These are phyloP conservation scores for Epinephelus coioides DNA, from an alignment of 2,797 vertebrate genomes.

Conservation along the genomic window DNA sequence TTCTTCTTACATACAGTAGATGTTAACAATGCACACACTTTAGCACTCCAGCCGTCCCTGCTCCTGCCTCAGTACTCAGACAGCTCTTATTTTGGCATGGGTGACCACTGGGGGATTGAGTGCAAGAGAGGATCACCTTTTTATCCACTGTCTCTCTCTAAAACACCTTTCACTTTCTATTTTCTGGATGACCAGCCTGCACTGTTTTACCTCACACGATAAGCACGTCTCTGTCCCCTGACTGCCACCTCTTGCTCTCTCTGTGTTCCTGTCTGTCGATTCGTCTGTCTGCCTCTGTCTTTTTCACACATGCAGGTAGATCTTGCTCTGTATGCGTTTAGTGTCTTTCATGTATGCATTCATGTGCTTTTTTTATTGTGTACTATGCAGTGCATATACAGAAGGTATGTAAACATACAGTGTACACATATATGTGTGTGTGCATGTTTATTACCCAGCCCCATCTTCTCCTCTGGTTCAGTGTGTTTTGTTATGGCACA, in stretches of 20 bases:
- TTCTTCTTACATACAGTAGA: background rate
- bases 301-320: background rate
- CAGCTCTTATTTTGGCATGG: conserved; percentile 48
- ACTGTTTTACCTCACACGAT: conserved; percentile 63
- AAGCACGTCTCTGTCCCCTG: conserved; percentile 34
- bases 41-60: background rate
- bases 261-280: background rate
- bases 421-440: too few species aligned
- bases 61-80: conserved; percentile 41
- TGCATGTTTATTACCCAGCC: background rate
- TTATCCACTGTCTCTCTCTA: conserved; percentile 62
- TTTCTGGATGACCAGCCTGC: conserved; percentile 74
- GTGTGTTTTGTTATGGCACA: background rate
- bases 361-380: background rate
- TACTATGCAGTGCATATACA: background rate
- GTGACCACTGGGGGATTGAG: conserved; percentile 38
- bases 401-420: background rate
- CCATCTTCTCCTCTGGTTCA: background rate
- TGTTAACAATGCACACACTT: conserved; percentile 10
- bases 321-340: background rate
- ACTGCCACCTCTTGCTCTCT: conserved; percentile 17
- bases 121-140: conserved; percentile 65
- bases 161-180: conserved; percentile 79
- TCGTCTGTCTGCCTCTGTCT: background rate
- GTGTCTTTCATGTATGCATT: background rate